These are phyloP conservation scores for Bembecia ichneumoniformis DNA, from an alignment of 2,888 invertebrate species.

Conservation along the genomic window DNA sequence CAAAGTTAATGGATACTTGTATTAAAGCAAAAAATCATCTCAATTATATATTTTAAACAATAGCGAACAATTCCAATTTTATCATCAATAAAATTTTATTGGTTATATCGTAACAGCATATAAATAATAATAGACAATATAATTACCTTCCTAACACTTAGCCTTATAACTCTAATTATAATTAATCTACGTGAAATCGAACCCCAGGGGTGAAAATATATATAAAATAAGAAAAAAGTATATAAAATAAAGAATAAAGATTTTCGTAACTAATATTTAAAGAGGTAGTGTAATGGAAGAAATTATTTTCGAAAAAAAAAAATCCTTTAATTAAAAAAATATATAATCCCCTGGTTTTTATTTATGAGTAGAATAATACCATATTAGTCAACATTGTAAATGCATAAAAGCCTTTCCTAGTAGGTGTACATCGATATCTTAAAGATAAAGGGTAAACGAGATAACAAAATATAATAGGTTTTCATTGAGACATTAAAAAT, in stretches of 20 bases:
- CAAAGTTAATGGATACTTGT: not conserved
- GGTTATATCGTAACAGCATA: conserved; percentile 20
- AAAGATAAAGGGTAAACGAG: conserved; percentile 52
- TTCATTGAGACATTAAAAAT: conserved; percentile 26
- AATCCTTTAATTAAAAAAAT: conserved; percentile 7
- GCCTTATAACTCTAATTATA: conserved; percentile 23
- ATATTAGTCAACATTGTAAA: conserved; percentile 70
- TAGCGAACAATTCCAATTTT: not conserved
- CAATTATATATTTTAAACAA: not conserved
- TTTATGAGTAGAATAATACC: conserved; percentile 33
- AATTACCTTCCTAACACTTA: conserved; percentile 57
- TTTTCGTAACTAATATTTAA: conserved; percentile 12
- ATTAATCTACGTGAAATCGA: conserved; percentile 52
- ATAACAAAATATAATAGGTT: conserved; percentile 56
- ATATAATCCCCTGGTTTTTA: conserved; percentile 22
- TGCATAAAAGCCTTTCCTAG: conserved; percentile 58
- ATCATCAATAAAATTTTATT: not conserved
- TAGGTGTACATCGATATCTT: conserved; percentile 33
- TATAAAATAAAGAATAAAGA: conserved; percentile 21
- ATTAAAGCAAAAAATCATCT: not conserved
- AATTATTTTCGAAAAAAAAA: conserved; percentile 6
- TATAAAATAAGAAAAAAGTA: conserved; percentile 19
- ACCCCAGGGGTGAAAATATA: conserved; percentile 41
- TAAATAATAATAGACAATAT: conserved; percentile 28
- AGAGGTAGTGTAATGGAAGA: conserved; percentile 24